phyloP scores from a whole-genome alignment of 2,888 invertebrate genomes.

The Platycheirus albimanus region DNA sequence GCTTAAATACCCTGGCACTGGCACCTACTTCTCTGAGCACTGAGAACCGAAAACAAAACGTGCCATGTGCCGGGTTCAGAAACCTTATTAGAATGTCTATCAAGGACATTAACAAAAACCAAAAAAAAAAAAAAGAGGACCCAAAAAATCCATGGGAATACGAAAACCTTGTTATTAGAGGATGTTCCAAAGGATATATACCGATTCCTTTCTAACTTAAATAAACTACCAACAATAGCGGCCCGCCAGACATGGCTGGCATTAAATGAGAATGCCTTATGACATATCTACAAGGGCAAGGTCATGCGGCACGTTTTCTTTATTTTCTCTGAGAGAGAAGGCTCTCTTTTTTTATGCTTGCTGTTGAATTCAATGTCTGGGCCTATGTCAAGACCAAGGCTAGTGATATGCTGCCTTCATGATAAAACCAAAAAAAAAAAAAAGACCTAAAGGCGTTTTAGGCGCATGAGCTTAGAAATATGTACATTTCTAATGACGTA shows the following conservation, averaged over 20 bases:
- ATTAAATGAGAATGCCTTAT: constrained; percentile 40
- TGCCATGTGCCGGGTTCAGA: constrained; percentile 63
- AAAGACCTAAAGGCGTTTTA: constrained; percentile 34
- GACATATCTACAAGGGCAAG: constrained; percentile 60
- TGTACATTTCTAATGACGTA: constrained; percentile 55
- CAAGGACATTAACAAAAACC: constrained; percentile 12
- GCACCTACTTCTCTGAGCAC: constrained; percentile 9
- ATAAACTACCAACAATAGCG: constrained; percentile 51
- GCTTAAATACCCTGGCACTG: constrained; percentile 18
- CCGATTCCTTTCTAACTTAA: constrained; percentile 32
- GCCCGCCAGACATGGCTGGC: constrained; percentile 48
- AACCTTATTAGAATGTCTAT: constrained; percentile 70
- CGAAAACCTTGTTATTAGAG: constrained; percentile 48
- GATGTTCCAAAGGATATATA: constrained; percentile 24
- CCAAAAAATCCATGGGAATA: constrained; percentile 37
- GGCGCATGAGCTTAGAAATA: constrained; percentile 36
- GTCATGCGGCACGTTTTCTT: constrained; percentile 49
- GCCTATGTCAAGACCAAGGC: constrained; percentile 48
- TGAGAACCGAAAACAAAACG: constrained; percentile 26
- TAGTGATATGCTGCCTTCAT: constrained; percentile 9
- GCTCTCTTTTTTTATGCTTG: constrained; percentile 9
- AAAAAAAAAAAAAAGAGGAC: neutral
- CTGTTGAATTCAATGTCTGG: constrained; percentile 20
- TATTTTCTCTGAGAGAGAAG: constrained; percentile 10
- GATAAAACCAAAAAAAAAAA: constrained; percentile 6